These are phyloP conservation scores for Drosophila tsacasi DNA, from an alignment of 1,140 invertebrate genomes.

Conservation along the genomic window DNA sequence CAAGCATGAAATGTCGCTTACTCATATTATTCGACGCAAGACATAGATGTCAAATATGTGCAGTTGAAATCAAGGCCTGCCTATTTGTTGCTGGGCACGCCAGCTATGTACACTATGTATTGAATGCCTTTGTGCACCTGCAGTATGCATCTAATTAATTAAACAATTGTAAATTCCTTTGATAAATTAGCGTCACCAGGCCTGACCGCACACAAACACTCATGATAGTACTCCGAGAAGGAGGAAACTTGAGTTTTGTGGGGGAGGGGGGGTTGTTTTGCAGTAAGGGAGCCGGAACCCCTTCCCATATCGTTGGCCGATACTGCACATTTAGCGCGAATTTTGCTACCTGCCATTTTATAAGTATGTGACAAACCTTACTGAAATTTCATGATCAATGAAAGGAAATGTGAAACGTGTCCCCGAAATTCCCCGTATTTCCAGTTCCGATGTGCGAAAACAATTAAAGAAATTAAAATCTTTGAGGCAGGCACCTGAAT, in stretches of 20 bases:
- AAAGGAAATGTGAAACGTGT: constrained; percentile 13
- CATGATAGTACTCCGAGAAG: background rate
- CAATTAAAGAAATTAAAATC: constrained; percentile 70
- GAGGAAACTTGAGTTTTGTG: background rate
- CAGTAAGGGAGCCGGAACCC: background rate
- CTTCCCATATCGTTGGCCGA: background rate
- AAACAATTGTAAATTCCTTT: constrained; percentile 18
- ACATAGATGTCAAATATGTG: background rate
- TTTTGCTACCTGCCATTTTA: background rate
- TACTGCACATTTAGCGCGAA: background rate
- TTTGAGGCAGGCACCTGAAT: constrained; percentile 1
- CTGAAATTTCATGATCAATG: background rate
- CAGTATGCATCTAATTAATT: constrained; percentile 14
- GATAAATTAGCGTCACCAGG: constrained; percentile 16
- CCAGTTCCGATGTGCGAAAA: constrained; percentile 19
- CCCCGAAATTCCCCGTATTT: background rate
- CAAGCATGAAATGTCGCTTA: background rate
- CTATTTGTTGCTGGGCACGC: background rate
- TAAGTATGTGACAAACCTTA: background rate
- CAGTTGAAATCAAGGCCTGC: background rate
- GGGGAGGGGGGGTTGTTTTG: too few species aligned
- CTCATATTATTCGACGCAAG: background rate
- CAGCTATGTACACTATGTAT: background rate
- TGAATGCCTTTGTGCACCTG: constrained; percentile 4
- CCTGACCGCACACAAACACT: constrained; percentile 9